Base-by-base conservation (phyloP, 2,113 vertebrate species). In the Rhinoderma darwinii region DNA sequence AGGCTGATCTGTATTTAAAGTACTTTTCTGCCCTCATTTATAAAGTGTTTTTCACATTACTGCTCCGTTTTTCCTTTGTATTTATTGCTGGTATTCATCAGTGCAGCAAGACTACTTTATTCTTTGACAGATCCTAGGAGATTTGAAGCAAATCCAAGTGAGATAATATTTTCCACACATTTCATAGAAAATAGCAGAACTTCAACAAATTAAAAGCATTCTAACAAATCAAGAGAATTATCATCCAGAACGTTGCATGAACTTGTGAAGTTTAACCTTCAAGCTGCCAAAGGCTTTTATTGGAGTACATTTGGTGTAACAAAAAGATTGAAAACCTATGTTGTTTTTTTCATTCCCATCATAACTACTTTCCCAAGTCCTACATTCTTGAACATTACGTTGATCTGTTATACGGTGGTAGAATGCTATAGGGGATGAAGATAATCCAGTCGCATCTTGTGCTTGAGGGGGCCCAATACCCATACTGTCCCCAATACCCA, bases 71-170 rank as follows among this genome's bases (percentile, higher is more conserved):
- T 73, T 73, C 47, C 47, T 54, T 50, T 72, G 35, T 73, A 83
- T 72, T 73, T 39, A 83, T 54, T 47, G 35, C 82, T 83, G 66
- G 63, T 47, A 39, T 83, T 37, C 66, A 73, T 44, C 43, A 32
- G 22, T 54, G 82, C 44, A 83, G 66, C 44, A 25, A 39, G 25
- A 47, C 30, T 50, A 18, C 47, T 78, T 78, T 75, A 56, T 73
- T 51, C 66, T 66, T 44, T 68, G 41, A 68, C 54, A 50, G 44
- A 66, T 44, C 84, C 59, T 51, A 50, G 9, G 84, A 50, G 56
- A 37, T 51, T 79, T 86, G 43, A 86, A 79, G 59, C 54, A 68
- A 66, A 68, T 86, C 84, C 84, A 86, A 50, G 59, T 85, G 32
- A 79, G 43, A 79, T 51, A 78, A 77, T 85, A 66, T 79, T 86